Evolutionary conservation across 2,888 invertebrate genomes (phyloP).

Genomic region (Synanthedon andrenaeformis): DNA sequence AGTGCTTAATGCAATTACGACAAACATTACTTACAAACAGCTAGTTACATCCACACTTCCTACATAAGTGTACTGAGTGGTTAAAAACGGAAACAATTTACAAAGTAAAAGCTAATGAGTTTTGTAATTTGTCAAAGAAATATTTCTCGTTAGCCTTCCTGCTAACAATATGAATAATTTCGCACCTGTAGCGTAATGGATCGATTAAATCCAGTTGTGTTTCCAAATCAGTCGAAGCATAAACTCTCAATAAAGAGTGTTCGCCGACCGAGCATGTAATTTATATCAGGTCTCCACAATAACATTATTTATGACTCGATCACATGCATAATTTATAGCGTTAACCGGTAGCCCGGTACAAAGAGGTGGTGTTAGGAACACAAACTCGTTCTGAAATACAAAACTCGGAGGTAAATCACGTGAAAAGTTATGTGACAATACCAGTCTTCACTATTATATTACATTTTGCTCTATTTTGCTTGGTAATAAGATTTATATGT

Average conservation of each 20-base stretch:
- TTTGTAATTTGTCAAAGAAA: no score
- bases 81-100: not conserved
- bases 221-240: not conserved
- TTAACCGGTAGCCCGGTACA: not conserved
- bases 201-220: not conserved
- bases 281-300: not conserved
- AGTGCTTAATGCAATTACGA: no score
- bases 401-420: not conserved
- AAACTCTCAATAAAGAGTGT: not conserved
- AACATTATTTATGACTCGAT: not conserved
- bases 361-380: not conserved
- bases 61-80: no score
- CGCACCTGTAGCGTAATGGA: not conserved
- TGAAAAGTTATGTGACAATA: not conserved
- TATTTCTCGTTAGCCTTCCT: no score
- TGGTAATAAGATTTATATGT: no score
- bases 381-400: not conserved
- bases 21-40: no score
- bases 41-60: no score
- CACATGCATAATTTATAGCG: not conserved
- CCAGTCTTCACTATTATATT: no score
- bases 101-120: no score
- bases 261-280: not conserved
- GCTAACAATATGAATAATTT: not conserved
- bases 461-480: no score